A percentile compares a stretch with the other conserved stretches of the same genome.
These are phyloP conservation scores for Boloria selene DNA, from an alignment of 2,888 invertebrate genomes.

Conservation along the genomic window DNA sequence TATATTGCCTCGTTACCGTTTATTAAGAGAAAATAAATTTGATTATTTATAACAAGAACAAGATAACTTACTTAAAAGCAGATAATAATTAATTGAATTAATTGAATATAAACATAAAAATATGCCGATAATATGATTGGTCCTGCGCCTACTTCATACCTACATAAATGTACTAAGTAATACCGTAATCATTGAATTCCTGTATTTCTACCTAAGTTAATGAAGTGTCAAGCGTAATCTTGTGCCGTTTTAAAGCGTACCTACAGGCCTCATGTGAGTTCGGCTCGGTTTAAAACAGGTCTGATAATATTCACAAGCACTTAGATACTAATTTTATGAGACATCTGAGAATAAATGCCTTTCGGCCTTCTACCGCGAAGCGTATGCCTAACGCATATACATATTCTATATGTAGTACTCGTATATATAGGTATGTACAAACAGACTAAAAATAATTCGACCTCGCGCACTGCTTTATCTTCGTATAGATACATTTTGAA, in stretches of 20 bases:
- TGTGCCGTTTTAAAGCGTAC: constrained; percentile 57
- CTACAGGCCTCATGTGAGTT: constrained; percentile 63
- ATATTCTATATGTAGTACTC: too few relatives aligned
- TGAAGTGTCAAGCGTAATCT: constrained; percentile 68
- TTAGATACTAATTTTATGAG: constrained; percentile 78
- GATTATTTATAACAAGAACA: constrained; percentile 29
- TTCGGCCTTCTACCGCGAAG: constrained; percentile 55
- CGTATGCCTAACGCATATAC: constrained; percentile 43
- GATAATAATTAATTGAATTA: constrained; percentile 42
- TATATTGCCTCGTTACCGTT: constrained; percentile 19
- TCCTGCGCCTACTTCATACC: constrained; percentile 31
- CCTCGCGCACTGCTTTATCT: constrained; percentile 36
- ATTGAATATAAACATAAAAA: constrained; percentile 43
- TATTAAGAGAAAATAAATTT: constrained; percentile 26
- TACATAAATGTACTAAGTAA: constrained; percentile 25
- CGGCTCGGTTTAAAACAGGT: constrained; percentile 61
- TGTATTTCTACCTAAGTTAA: constrained; percentile 58
- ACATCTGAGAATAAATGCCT: constrained; percentile 65
- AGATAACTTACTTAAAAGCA: constrained; percentile 45
- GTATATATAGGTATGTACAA: constrained; percentile 5
- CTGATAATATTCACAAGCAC: constrained; percentile 66
- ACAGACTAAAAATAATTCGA: constrained; percentile 51
- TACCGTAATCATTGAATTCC: constrained; percentile 47
- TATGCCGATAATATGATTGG: constrained; percentile 40
- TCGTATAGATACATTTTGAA: constrained; percentile 20